Evolutionary conservation across 2,797 vertebrate species (phyloP), one percentile per base, ranked within the genome.

Genomic region (Staurois parvus): DNA sequence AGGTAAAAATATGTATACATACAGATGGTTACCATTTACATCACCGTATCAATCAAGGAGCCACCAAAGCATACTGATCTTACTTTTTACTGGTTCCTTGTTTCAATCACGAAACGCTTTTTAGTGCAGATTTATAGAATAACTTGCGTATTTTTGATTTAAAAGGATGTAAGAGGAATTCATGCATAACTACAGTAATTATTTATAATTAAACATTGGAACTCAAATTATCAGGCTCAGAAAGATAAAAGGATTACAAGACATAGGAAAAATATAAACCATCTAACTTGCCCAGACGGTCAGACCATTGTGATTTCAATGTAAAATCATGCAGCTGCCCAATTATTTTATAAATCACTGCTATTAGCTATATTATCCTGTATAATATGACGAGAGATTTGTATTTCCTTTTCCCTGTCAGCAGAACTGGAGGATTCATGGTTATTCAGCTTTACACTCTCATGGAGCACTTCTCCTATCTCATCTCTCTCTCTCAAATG

Each of bases 241-340:
- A 45, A 48, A 4, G 26, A 73, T 73, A 11, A 73, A 73, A 73
- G 72, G n/a, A 73, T 73, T 72, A 45, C 37, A 40, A 42, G 37
- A 26, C 37, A 13, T 72, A 42, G n/a, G 8, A 26, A 11, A 45
- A 73, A 26, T 24, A 28, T 48, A 37, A 73, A 45, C 72, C 70
- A 8, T n/a, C 9, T 4, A 17, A 15, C 12, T 28, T 28, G 12
- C 4, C 42, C 40, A 15, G 72, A 3, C 40, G 12, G 1, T 26
- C 40, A 15, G 72, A 3, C 40, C 42, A 42, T 42, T 73, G n/a
- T 26, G 40, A 29, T 73, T 42, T 42, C 0, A 42, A 40, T 13
- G 12, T 42, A 26, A 19, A 42, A 72, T 72, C 69, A 72, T 3
- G 10, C 69, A 72, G 24, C 7, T 40, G 6, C 69, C 10, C 10